phyloP scores from a whole-genome alignment of 2,797 vertebrate species.

The Atherinosoma microstoma region DNA sequence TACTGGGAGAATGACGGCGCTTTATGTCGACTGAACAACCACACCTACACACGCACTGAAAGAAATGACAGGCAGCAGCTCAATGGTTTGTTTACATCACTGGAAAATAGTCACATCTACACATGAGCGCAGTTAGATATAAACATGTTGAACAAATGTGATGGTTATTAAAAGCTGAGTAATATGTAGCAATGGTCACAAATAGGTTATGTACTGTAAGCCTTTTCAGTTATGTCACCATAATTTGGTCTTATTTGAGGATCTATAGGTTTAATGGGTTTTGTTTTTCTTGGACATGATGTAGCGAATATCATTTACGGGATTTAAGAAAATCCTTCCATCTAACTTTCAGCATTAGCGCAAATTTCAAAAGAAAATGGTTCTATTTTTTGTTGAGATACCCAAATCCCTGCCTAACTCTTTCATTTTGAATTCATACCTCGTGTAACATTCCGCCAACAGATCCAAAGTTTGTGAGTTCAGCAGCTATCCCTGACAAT shows the following conservation, averaged over 20 bases:
- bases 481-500: slow-evolving; percentile 93
- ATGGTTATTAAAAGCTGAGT: neutral
- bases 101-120: slow-evolving; percentile 10
- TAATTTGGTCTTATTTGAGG: neutral
- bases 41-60: slow-evolving; percentile 90
- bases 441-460: slow-evolving; percentile 8
- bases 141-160: neutral
- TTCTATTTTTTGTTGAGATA: neutral
- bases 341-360: too few relatives aligned
- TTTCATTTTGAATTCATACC: neutral
- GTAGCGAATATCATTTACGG: neutral
- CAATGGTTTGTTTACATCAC: slow-evolving; percentile 83
- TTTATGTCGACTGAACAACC: slow-evolving; percentile 87
- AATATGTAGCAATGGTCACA: neutral
- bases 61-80: slow-evolving; percentile 90
- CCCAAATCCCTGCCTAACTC: neutral
- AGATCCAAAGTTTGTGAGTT: slow-evolving; percentile 95
- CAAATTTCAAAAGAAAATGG: neutral
- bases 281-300: neutral
- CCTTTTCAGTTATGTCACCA: neutral
- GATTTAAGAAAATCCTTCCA: too few relatives aligned
- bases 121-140: neutral
- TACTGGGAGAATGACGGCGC: slow-evolving; percentile 97
- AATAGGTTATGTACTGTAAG: neutral
- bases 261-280: neutral